phyloP scores from a whole-genome alignment of 1,140 invertebrate species.

The Magallana gigas region DNA sequence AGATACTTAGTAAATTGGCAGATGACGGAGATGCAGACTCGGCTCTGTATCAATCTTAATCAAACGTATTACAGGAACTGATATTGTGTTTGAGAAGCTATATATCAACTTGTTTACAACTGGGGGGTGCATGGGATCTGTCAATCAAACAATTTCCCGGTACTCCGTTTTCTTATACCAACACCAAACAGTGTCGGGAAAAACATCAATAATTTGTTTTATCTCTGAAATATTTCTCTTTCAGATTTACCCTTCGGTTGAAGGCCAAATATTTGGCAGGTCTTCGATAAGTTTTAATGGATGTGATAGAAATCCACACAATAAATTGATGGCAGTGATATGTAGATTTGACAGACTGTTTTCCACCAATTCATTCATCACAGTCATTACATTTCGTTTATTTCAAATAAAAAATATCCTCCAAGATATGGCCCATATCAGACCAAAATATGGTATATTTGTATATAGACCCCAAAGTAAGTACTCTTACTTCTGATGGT shows the following conservation, averaged over 20 bases:
- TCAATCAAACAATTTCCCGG: background rate
- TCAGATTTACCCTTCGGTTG: background rate
- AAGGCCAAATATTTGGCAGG: background rate
- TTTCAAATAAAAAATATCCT: too few species aligned
- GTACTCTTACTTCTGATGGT: too few species aligned
- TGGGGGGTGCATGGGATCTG: background rate
- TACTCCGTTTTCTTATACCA: background rate
- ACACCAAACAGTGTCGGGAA: background rate
- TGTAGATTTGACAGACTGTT: too few species aligned
- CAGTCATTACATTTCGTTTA: too few species aligned
- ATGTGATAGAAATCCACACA: too few species aligned
- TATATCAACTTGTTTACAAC: background rate
- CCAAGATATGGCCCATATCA: too few species aligned
- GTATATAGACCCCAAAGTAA: too few species aligned
- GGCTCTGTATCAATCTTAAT: background rate
- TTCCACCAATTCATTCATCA: too few species aligned
- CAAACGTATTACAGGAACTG: background rate
- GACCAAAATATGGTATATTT: too few species aligned
- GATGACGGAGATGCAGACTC: background rate
- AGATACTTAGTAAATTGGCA: conserved; percentile 14
- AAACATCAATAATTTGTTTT: background rate
- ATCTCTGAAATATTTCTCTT: background rate
- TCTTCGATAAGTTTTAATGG: too few species aligned
- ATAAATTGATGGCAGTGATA: too few species aligned
- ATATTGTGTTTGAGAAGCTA: background rate